phyloP scores from a whole-genome alignment of 2,888 invertebrate species.

The Drosophila anceps region DNA sequence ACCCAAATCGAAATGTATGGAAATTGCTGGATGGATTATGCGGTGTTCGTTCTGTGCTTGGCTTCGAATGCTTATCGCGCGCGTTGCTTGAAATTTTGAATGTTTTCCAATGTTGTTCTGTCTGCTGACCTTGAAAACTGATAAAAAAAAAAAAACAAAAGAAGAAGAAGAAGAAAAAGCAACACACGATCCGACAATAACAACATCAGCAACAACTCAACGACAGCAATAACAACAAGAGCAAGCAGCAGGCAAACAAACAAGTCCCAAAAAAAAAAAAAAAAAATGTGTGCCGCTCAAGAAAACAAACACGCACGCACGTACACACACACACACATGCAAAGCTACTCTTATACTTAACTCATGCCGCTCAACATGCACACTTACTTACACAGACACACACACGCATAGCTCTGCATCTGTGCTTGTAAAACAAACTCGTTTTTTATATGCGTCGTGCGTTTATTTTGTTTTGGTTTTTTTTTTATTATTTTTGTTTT shows the following conservation, averaged over 20 bases:
- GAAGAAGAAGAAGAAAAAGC: conserved; percentile 4
- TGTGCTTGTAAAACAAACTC: conserved; percentile 42
- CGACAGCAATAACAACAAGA: not conserved
- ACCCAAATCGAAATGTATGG: conserved; percentile 14
- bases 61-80: conserved; percentile 35
- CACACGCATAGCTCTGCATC: not conserved
- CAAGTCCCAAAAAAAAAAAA: conserved; percentile 48
- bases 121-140: conserved; percentile 54
- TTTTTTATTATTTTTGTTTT: conserved; percentile 29
- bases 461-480: conserved; percentile 54
- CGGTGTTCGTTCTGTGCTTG: not conserved
- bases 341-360: too few species aligned
- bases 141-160: too few species aligned
- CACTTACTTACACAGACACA: conserved; percentile 7
- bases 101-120: conserved; percentile 20
- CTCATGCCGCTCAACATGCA: not conserved
- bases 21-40: conserved; percentile 29
- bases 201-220: conserved; percentile 9
- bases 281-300: conserved; percentile 38
- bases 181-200: conserved; percentile 34
- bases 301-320: conserved; percentile 31
- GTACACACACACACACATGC: not conserved
- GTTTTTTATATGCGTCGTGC: conserved; percentile 68
- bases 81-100: conserved; percentile 12
- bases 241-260: conserved; percentile 34